Evolutionary conservation across 2,888 invertebrate genomes (phyloP).

Genomic region (Caenorhabditis sp.): DNA sequence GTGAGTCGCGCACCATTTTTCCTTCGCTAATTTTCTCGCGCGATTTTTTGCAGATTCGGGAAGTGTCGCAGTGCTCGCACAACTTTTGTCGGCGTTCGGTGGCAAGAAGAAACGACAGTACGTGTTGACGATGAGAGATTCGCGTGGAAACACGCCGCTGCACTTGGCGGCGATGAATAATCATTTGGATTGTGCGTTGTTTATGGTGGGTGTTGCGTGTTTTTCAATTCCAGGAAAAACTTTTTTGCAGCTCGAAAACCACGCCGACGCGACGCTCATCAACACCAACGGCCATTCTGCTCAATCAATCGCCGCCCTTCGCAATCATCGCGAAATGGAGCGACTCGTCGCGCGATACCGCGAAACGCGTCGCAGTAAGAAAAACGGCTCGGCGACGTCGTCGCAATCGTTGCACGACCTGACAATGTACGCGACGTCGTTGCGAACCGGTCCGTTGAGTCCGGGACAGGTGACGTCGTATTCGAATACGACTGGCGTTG

Average conservation of each 20-base stretch:
- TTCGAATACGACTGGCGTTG: conserved; percentile 20
- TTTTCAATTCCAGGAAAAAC: not conserved
- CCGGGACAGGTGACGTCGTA: conserved; percentile 34
- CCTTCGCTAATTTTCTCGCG: too few species aligned
- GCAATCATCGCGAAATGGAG: conserved; percentile 50
- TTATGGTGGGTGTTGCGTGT: conserved; percentile 36
- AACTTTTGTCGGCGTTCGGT: conserved; percentile 52
- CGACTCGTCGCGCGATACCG: conserved; percentile 41
- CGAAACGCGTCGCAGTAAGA: conserved; percentile 27
- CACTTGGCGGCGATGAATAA: conserved; percentile 66
- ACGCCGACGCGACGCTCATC: conserved; percentile 55
- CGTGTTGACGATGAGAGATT: conserved; percentile 56
- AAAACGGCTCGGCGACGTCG: conserved; percentile 35
- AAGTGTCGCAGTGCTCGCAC: conserved; percentile 51
- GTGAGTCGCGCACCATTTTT: conserved; percentile 38
- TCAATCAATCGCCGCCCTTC: conserved; percentile 53
- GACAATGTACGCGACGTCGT: conserved; percentile 19
- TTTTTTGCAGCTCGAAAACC: conserved; percentile 52
- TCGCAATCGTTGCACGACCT: conserved; percentile 36
- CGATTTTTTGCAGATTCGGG: conserved; percentile 54
- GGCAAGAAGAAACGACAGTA: conserved; percentile 49
- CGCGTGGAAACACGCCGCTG: conserved; percentile 66
- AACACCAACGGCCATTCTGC: conserved; percentile 56
- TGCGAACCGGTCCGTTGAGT: conserved; percentile 28
- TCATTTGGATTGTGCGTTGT: conserved; percentile 55